phyloP scores from a whole-genome alignment of 2,113 vertebrate species.

The Perccottus glenii region DNA sequence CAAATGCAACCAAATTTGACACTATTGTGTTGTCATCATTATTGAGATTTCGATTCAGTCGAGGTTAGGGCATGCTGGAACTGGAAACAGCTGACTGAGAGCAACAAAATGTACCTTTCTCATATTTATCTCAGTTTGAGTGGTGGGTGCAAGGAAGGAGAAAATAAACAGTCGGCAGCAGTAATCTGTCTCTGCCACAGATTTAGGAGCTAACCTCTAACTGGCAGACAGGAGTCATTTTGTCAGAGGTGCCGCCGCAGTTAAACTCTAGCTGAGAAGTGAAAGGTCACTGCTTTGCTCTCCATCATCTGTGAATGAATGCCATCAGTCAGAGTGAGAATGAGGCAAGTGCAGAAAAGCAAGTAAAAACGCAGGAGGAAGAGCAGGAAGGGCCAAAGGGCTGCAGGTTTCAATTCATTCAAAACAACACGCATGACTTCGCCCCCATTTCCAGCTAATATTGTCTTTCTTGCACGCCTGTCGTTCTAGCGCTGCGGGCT shows the following conservation, averaged over 20 bases:
- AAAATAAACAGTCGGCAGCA: conserved; percentile 2
- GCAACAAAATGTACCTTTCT: no score
- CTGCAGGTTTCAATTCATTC: conserved; percentile 67
- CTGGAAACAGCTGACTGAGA: conserved; percentile 1
- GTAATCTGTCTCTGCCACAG: conserved; percentile 14
- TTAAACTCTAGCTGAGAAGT: conserved; percentile 29
- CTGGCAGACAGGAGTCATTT: conserved; percentile 15
- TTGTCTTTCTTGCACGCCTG: conserved; percentile 57
- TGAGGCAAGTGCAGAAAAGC: neutral
- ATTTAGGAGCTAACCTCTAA: conserved; percentile 10
- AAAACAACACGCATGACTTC: conserved; percentile 72
- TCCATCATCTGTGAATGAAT: conserved; percentile 30
- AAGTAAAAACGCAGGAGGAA: neutral
- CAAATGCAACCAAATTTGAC: neutral
- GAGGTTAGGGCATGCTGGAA: neutral
- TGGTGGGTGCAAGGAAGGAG: neutral
- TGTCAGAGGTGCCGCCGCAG: conserved; percentile 2
- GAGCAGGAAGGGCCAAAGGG: conserved; percentile 2
- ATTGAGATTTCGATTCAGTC: neutral
- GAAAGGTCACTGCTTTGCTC: conserved; percentile 37
- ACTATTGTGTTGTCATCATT: neutral
- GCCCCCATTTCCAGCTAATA: conserved; percentile 68
- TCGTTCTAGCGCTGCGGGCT: conserved; percentile 23
- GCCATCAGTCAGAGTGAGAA: conserved; percentile 8
- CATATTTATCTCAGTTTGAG: conserved; percentile 18